Conservation (phyloP, 2,888 invertebrate genomes). For the Lycaena phlaeas region DNA sequence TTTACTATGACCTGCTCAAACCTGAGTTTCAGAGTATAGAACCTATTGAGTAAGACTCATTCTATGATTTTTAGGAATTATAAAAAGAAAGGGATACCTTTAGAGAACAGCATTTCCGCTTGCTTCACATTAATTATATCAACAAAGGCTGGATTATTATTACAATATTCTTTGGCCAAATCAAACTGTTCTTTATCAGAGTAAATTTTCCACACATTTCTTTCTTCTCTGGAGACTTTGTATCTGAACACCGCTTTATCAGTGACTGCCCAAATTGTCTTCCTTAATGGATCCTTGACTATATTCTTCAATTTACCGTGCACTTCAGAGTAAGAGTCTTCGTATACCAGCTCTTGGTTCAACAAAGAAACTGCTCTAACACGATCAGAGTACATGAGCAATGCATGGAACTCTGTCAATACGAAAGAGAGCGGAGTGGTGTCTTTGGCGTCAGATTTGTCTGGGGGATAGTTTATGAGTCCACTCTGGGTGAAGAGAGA, state of each 20-base stretch:
- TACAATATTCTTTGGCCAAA: slow-evolving; percentile 87
- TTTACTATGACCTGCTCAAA: too few relatives aligned
- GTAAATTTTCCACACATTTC: slow-evolving; percentile 92
- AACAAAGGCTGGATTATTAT: slow-evolving; percentile 84
- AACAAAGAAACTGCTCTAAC: slow-evolving; percentile 88
- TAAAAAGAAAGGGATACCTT: slow-evolving; percentile 39
- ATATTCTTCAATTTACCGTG: slow-evolving; percentile 87
- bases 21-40: too few relatives aligned
- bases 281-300: slow-evolving; percentile 83
- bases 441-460: slow-evolving; percentile 44
- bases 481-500: slow-evolving; percentile 59
- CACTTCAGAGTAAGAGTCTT: slow-evolving; percentile 86
- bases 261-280: slow-evolving; percentile 89
- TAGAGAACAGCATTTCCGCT: slow-evolving; percentile 87
- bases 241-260: slow-evolving; percentile 89
- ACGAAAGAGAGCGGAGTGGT: slow-evolving; percentile 81
- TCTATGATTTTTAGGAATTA: too few relatives aligned
- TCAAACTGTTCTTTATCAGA: slow-evolving; percentile 89
- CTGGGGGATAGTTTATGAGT: slow-evolving; percentile 49
- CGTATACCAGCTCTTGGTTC: slow-evolving; percentile 88
- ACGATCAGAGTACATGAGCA: slow-evolving; percentile 87
- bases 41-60: too few relatives aligned
- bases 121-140: slow-evolving; percentile 90
- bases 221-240: slow-evolving; percentile 85
- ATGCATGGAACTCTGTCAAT: slow-evolving; percentile 91